Base-by-base conservation (phyloP, 2,113 vertebrate genomes). In the Catharus minimus region DNA sequence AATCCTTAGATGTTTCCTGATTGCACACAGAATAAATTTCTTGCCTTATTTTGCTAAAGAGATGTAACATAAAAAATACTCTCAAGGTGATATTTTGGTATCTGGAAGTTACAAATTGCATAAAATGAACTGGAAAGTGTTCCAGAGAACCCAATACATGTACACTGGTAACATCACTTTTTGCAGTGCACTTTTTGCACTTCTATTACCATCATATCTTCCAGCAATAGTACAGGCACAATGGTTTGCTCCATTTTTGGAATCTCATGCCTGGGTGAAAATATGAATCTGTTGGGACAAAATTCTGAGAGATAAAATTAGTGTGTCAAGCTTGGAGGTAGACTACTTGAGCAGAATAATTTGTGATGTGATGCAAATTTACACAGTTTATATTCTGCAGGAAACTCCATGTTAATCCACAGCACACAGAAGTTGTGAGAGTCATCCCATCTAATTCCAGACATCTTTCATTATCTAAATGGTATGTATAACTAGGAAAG, bases 71-170 rank as follows among this genome's bases (percentile, higher is more conserved):
- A 9, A 32, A 55, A 80, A 90, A 57, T 36, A 15, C 14, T 76
- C 5, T 50, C 15, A 87, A 47, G 5, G 5, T 62, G 13, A 9
- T 50, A 20, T 56, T 74, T 71, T 79, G 33, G 15, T 76, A 53
- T 57, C 22, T 49, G 10, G n/a, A 79, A 68, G 7, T 57, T 60
- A 58, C 13, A 64, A 38, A 46, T 27, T 43, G 26, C 1, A 36
- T 50, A 52, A 71, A 78, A 71, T 21, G 71, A 67, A 7, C 17
- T 67, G 56, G 20, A 64, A 77, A 56, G 8, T 27, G 33, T 39
- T 61, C 21, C n/a, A 69, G 20, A 0, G 0, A 55, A 33, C 24
- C 5, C 20, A 13, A 6, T 28, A 30, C 18, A 16, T 24, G 6
- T 28, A 18, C 21, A 30, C 3, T 24, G 21, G 7, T 28, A 56